Conservation (phyloP, 2,113 vertebrate species). For the Phaetusa simplex region DNA sequence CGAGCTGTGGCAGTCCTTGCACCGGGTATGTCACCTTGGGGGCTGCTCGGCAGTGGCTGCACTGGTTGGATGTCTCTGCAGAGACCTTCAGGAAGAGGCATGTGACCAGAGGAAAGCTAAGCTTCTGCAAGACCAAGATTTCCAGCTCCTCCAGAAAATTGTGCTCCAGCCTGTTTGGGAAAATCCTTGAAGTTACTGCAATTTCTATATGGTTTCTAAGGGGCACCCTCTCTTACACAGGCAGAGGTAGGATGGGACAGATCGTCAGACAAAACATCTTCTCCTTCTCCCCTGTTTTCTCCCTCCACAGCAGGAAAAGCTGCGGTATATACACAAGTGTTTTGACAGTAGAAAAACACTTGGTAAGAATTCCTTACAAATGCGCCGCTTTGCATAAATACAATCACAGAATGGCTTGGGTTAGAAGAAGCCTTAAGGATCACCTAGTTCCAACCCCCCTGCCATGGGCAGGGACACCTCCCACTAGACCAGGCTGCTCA, state of each 20-base stretch:
- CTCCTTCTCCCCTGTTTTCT: background rate
- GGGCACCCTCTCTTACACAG: background rate
- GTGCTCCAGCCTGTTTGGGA: background rate
- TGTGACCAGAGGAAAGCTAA: accelerated
- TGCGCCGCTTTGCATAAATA: background rate
- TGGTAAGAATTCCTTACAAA: background rate
- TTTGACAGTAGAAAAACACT: background rate
- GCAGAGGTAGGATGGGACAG: background rate
- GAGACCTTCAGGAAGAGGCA: background rate
- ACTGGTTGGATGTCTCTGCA: accelerated
- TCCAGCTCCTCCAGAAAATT: background rate
- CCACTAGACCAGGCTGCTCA: too few relatives aligned
- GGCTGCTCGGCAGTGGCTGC: background rate
- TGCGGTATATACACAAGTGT: background rate
- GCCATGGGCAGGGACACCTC: too few relatives aligned
- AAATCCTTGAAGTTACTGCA: background rate
- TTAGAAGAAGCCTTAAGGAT: too few relatives aligned
- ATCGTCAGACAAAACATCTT: background rate
- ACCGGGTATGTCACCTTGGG: accelerated
- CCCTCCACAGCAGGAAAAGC: background rate
- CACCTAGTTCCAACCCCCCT: too few relatives aligned
- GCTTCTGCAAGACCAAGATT: background rate
- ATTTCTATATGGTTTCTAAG: background rate
- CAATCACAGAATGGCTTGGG: too few relatives aligned
- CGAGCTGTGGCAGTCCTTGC: background rate